phyloP scores from a whole-genome alignment of 2,888 invertebrate genomes.

The Yponomeuta evonymella region DNA sequence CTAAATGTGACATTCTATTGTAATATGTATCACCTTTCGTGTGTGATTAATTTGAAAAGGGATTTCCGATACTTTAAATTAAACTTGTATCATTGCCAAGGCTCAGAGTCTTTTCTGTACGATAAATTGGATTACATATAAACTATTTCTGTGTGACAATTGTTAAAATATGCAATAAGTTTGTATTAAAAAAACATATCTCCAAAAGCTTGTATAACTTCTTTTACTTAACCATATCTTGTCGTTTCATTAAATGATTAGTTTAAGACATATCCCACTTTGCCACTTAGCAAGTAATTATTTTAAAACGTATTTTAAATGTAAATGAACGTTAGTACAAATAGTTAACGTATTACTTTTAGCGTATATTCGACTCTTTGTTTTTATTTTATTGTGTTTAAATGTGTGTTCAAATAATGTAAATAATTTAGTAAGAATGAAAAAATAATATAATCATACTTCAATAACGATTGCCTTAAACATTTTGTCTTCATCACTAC shows the following conservation, averaged over 20 bases:
- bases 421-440: conserved; percentile 29
- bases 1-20: conserved; percentile 41
- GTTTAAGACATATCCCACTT: conserved; percentile 63
- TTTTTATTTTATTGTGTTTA: conserved; percentile 25
- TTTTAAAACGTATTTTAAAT: conserved; percentile 13
- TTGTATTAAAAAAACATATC: conserved; percentile 32
- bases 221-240: conserved; percentile 25
- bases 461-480: conserved; percentile 28
- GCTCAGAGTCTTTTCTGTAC: not conserved
- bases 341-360: conserved; percentile 41
- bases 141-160: conserved; percentile 35
- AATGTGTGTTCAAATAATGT: conserved; percentile 48
- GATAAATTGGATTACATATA: not conserved
- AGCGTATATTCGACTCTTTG: conserved; percentile 26
- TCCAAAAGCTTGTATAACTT: conserved; percentile 30
- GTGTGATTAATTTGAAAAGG: conserved; percentile 14
- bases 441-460: conserved; percentile 22
- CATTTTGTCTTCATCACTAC: not conserved
- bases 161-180: not conserved
- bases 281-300: conserved; percentile 48
- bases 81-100: not conserved
- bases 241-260: conserved; percentile 35
- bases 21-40: conserved; percentile 7
- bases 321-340: conserved; percentile 34
- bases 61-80: conserved; percentile 8